Evolutionary conservation across 2,888 invertebrate genomes (phyloP).

Genomic region (Dusona sp.): DNA sequence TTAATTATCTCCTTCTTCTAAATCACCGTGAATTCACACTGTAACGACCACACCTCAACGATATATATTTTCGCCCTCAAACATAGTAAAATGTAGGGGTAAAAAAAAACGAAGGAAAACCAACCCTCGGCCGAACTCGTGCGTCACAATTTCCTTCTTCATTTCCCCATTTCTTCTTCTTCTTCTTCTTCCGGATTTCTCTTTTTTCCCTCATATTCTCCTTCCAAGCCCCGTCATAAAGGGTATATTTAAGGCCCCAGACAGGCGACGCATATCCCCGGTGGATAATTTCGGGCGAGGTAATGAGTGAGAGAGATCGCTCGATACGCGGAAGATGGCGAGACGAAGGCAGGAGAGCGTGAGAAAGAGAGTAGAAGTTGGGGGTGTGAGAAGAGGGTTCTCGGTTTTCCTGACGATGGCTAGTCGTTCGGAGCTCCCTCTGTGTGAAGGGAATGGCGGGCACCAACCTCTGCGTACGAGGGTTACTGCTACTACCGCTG

Average conservation of each 20-base stretch:
- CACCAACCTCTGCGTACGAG: conserved; percentile 60
- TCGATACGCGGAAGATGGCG: conserved; percentile 50
- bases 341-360: conserved; percentile 54
- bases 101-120: conserved; percentile 26
- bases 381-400: conserved; percentile 37
- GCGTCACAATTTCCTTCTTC: conserved; percentile 62
- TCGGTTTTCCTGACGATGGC: conserved; percentile 62
- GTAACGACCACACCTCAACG: conserved; percentile 25
- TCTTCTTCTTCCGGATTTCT: conserved; percentile 15
- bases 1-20: conserved; percentile 48
- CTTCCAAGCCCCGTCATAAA: conserved; percentile 56
- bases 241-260: conserved; percentile 71
- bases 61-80: conserved; percentile 49
- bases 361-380: conserved; percentile 50
- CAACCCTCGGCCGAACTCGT: conserved; percentile 45
- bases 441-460: conserved; percentile 44
- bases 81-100: conserved; percentile 15
- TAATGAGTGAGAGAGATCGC: conserved; percentile 64
- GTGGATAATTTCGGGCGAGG: conserved; percentile 72
- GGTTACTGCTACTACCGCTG: conserved; percentile 33
- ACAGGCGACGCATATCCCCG: conserved; percentile 64
- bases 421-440: conserved; percentile 50
- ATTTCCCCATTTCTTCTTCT: conserved; percentile 50
- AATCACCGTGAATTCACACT: conserved; percentile 55
- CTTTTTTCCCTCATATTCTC: conserved; percentile 48